Conservation (phyloP, 2,888 invertebrate genomes). For the Flexamia atlantica region DNA sequence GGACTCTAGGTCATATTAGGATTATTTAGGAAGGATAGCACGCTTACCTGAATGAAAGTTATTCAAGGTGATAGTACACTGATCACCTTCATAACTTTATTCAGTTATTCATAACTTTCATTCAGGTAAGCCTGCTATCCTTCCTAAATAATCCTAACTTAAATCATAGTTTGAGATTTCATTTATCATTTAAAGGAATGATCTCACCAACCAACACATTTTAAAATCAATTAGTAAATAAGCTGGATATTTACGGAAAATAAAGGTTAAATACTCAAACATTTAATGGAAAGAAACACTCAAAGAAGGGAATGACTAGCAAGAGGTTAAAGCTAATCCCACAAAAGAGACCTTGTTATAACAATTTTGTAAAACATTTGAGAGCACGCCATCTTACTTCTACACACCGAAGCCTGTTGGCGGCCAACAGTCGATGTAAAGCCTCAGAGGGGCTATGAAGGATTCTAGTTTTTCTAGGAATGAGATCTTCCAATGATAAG, state of each 20-base stretch:
- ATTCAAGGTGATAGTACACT: too few relatives aligned
- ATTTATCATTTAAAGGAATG: too few relatives aligned
- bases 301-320: background rate
- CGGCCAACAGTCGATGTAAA: slow-evolving; percentile 10
- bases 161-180: too few relatives aligned
- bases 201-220: too few relatives aligned
- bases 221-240: slow-evolving; percentile 31
- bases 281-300: background rate
- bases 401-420: slow-evolving; percentile 27
- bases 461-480: slow-evolving; percentile 1
- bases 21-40: too few relatives aligned
- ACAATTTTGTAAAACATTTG: too few relatives aligned
- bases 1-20: too few relatives aligned
- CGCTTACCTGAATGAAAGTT: too few relatives aligned
- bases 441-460: slow-evolving; percentile 6
- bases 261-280: background rate
- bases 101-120: too few relatives aligned
- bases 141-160: too few relatives aligned
- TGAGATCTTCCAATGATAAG: slow-evolving; percentile 16
- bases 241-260: background rate
- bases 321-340: background rate
- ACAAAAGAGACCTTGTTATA: background rate
- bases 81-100: too few relatives aligned
- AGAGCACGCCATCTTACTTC: slow-evolving; percentile 13
- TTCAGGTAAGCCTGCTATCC: too few relatives aligned